These are phyloP conservation scores for Laodelphax striatellus DNA, from an alignment of 1,140 invertebrate species.

Conservation along the genomic window DNA sequence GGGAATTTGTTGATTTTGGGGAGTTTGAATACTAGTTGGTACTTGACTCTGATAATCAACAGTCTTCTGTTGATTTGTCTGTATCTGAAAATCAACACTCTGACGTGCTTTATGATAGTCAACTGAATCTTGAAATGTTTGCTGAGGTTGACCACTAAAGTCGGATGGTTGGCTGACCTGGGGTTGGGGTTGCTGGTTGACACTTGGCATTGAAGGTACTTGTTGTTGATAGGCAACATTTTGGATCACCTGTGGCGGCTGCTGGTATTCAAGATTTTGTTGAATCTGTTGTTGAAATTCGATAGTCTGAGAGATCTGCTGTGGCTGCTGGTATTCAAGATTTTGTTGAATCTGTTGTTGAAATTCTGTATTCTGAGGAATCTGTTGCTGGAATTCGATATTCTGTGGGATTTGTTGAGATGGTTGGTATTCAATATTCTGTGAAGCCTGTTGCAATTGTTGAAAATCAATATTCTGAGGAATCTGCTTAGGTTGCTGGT, in stretches of 20 bases:
- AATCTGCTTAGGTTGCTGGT: conserved; percentile 8
- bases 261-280: conserved; percentile 3
- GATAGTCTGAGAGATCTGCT: conserved; percentile 7
- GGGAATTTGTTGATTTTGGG: too few species aligned
- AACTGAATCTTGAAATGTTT: neutral
- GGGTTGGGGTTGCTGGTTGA: neutral
- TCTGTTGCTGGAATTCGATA: conserved; percentile 6
- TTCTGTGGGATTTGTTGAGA: conserved; percentile 14
- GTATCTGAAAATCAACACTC: too few species aligned
- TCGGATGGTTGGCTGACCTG: conserved; percentile 14
- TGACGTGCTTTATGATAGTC: too few species aligned
- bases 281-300: conserved; percentile 5
- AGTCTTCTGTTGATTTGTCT: too few species aligned
- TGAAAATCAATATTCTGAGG: conserved; percentile 9
- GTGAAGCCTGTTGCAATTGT: neutral
- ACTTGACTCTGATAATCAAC: too few species aligned
- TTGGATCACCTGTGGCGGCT: conserved; percentile 7
- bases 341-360: neutral
- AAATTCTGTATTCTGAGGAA: conserved; percentile 13
- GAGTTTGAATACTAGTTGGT: neutral
- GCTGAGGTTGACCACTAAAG: conserved; percentile 6
- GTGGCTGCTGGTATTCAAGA: neutral
- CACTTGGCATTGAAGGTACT: neutral
- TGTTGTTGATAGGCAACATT: neutral
- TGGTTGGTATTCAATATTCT: neutral